Conservation (phyloP, 2,113 vertebrate genomes). For the Himantopus leucocephalus region DNA sequence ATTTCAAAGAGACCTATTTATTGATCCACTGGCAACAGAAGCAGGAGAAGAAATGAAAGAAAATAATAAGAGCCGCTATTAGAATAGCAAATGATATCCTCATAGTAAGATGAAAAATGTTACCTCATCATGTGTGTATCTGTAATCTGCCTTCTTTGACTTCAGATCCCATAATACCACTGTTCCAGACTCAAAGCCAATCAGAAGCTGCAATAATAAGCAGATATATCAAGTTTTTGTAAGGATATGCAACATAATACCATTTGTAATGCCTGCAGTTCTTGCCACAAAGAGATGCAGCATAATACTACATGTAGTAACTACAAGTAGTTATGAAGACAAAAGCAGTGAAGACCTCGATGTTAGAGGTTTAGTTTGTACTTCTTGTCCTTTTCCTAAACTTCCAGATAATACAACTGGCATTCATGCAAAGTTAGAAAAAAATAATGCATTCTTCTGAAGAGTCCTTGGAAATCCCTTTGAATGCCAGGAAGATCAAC, state of each 20-base stretch:
- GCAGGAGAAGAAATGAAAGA: background rate
- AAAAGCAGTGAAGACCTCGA: background rate
- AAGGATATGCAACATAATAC: background rate
- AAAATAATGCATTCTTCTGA: background rate
- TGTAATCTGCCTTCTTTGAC: constrained; percentile 98
- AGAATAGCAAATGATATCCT: background rate
- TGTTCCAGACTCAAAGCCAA: constrained; percentile 97
- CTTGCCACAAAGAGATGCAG: background rate
- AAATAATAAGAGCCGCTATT: background rate
- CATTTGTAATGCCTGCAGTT: constrained; percentile 48
- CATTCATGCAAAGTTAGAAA: background rate
- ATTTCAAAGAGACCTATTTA: background rate
- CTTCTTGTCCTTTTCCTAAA: background rate
- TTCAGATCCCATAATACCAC: constrained; percentile 98
- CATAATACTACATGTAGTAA: background rate
- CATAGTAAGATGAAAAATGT: background rate
- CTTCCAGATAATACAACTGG: background rate
- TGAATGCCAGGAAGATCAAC: background rate
- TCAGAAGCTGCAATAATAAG: constrained; percentile 87
- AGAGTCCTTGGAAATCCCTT: background rate
- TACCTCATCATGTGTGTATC: constrained; percentile 99
- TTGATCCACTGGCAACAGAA: background rate
- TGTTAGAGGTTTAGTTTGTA: background rate
- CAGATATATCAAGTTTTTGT: background rate
- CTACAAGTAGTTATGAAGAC: background rate